These are phyloP conservation scores for Leptinotarsa rubiginosa DNA, from an alignment of 2,888 invertebrate species.

Conservation along the genomic window DNA sequence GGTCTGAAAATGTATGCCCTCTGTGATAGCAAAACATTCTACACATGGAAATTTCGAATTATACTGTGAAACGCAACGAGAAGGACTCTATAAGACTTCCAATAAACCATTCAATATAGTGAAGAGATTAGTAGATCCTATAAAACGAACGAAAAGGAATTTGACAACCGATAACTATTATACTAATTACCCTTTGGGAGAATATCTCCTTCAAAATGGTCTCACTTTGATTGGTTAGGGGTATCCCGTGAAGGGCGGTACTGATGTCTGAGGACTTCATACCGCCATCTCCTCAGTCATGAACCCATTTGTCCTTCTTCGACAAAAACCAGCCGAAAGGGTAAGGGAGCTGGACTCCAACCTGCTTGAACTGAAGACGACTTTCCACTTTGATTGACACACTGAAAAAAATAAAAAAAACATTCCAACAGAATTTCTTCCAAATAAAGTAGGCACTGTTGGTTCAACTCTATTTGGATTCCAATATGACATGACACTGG, in stretches of 20 bases:
- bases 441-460: conserved; percentile 36
- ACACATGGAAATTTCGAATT: conserved; percentile 49
- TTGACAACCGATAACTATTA: conserved; percentile 42
- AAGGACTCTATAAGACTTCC: conserved; percentile 43
- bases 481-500: conserved; percentile 33
- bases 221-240: conserved; percentile 44
- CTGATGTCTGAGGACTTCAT: too few species aligned
- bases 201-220: conserved; percentile 41
- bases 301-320: too few species aligned
- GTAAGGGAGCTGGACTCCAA: too few species aligned
- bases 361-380: too few species aligned
- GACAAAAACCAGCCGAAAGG: too few species aligned
- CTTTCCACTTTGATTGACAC: conserved; percentile 42
- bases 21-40: conserved; percentile 44
- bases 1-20: conserved; percentile 39
- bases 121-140: conserved; percentile 35
- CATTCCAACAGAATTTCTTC: conserved; percentile 51
- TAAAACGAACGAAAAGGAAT: conserved; percentile 36
- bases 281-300: too few species aligned
- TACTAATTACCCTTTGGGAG: conserved; percentile 42
- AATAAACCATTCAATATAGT: conserved; percentile 46
- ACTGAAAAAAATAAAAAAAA: conserved; percentile 38
- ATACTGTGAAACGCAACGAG: conserved; percentile 47
- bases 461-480: conserved; percentile 46
- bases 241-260: too few species aligned